Evolutionary conservation across 2,113 vertebrate species (phyloP), one percentile per base, ranked within the genome.

Genomic region (Atlantisia rogersi): DNA sequence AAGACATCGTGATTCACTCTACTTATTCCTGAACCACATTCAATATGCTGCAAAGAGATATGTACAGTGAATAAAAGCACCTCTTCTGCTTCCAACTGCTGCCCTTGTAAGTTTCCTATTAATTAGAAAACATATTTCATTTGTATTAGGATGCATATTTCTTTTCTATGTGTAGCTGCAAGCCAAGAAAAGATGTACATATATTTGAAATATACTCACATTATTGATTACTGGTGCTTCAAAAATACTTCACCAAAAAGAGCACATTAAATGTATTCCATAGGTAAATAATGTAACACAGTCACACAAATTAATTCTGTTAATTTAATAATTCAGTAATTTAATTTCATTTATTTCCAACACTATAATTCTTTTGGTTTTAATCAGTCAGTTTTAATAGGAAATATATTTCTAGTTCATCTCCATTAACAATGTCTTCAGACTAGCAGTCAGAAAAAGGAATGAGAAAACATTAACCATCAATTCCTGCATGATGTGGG

Each of bases 251-350:
- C 40, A 53, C 15, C 8, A 71, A 78, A 92, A 92, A 94, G 44
- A 89, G 18, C 18, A 79, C 9, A 56, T 68, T 73, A 93, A 92
- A 91, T 87, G 26, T 20, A 81, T 89, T 97, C 80, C 64, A 90
- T 64, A 91, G 82, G 97, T 73, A 96, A 94, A 68, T 82, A 91
- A 71, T 26, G 52, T 77, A 92, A 94, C 63, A 93, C 55, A 94
- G 92, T 78, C 31, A 92, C 64, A 70, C 21, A 28, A 75, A 9
- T 88, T 67, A 50, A 74, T 94, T 64, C 6, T 55, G 52, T 37
- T 90, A 88, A 96, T 52, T 97, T 42, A 96, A 88, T 89, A 85
- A 96, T 84, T 60, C 56, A 95, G 85, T 94, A 44, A 40, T 95
- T 85, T 56, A 0, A 81, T 81, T 80, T 29, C 2, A 28, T 83